Percentiles rank a stretch among this genome's conserved stretches.
These are phyloP conservation scores for Coregonus clupeaformis DNA, from an alignment of 2,113 vertebrate genomes.

Conservation along the genomic window DNA sequence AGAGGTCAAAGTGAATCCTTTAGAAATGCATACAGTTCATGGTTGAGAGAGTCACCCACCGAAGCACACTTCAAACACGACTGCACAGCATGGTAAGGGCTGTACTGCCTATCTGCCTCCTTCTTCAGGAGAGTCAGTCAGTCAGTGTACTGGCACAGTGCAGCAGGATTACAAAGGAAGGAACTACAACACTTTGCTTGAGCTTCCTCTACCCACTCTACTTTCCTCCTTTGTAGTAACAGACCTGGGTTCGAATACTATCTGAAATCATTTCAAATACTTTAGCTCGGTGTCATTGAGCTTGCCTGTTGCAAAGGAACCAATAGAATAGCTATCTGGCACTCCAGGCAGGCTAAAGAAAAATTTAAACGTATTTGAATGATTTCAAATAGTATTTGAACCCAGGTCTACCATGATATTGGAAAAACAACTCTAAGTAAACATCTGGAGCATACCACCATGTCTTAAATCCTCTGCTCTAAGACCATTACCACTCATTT, in stretches of 20 bases:
- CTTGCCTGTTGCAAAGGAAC: too few species aligned
- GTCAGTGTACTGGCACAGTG: background rate
- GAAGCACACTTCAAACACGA: conserved; percentile 41
- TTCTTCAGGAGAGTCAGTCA: background rate
- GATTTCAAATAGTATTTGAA: too few species aligned
- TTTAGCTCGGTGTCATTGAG: too few species aligned
- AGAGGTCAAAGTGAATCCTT: conserved; percentile 27
- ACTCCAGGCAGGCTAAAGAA: too few species aligned
- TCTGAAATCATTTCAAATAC: too few species aligned
- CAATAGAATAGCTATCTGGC: too few species aligned
- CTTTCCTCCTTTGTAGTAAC: conserved; percentile 6
- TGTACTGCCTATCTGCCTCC: background rate
- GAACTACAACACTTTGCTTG: too few species aligned
- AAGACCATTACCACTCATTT: conserved; percentile 34
- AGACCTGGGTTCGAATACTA: too few species aligned
- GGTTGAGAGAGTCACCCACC: conserved; percentile 21
- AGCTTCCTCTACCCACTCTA: background rate
- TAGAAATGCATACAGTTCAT: background rate
- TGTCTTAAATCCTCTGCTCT: conserved; percentile 26
- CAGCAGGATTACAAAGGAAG: background rate
- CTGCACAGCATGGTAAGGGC: conserved; percentile 21
- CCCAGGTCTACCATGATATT: background rate
- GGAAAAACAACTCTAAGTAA: conserved; percentile 7
- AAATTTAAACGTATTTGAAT: too few species aligned
- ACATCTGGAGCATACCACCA: conserved; percentile 23